A percentile compares a stretch with the other conserved stretches of the same genome.
phyloP scores from a whole-genome alignment of 2,113 vertebrate genomes.

The Istiophorus platypterus region DNA sequence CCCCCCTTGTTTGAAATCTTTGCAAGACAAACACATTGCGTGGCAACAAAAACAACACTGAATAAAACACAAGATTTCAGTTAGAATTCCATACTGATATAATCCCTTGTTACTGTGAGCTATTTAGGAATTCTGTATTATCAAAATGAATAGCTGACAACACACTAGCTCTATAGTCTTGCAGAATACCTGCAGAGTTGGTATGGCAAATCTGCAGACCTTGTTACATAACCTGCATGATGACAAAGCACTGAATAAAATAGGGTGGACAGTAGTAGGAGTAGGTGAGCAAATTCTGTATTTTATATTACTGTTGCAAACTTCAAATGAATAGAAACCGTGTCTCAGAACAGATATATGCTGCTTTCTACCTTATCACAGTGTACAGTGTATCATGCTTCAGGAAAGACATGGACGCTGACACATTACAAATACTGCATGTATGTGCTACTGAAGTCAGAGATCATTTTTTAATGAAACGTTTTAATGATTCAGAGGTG shows the following conservation, averaged over 20 bases:
- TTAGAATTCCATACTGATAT: constrained; percentile 33
- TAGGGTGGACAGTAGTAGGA: constrained; percentile 8
- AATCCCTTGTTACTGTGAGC: constrained; percentile 37
- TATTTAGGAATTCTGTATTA: constrained; percentile 32
- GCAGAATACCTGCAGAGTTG: constrained; percentile 37
- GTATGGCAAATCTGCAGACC: constrained; percentile 23
- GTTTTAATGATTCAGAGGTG: not conserved
- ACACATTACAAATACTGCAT: not conserved
- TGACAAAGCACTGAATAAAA: constrained; percentile 33
- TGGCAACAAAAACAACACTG: constrained; percentile 51
- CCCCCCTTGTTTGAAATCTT: constrained; percentile 3
- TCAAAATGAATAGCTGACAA: constrained; percentile 44
- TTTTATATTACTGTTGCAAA: constrained; percentile 33
- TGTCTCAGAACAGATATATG: not conserved
- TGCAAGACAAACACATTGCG: constrained; percentile 28
- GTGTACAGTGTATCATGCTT: not conserved
- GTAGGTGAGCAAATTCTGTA: constrained; percentile 1
- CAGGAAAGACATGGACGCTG: not conserved
- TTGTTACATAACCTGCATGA: constrained; percentile 47
- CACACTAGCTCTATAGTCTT: not conserved
- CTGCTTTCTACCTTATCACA: not conserved
- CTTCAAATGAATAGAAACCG: not conserved
- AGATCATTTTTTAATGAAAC: not conserved
- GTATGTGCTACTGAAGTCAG: not conserved
- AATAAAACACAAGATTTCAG: constrained; percentile 61